phyloP scores from a whole-genome alignment of 1,140 invertebrate species.

The Bombus soroeensis region DNA sequence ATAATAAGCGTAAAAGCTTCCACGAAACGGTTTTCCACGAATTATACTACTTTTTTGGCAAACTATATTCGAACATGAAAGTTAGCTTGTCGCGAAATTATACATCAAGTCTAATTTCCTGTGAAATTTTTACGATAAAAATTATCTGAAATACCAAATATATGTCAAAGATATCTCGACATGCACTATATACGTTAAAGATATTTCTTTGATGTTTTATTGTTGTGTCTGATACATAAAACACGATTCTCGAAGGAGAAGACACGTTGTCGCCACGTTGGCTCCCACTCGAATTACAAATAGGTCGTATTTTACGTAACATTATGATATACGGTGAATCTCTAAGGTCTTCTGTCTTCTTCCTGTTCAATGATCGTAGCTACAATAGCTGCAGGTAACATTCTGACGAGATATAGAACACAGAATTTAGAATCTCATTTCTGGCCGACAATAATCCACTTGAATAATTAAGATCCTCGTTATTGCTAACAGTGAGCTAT shows the following conservation, averaged over 20 bases:
- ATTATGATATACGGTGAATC: background rate
- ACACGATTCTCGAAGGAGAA: background rate
- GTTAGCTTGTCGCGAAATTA: background rate
- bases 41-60: background rate
- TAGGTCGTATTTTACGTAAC: background rate
- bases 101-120: no score
- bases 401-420: background rate
- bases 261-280: background rate
- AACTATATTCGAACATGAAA: background rate
- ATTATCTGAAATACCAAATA: background rate
- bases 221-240: no score
- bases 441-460: background rate
- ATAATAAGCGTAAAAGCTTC: background rate
- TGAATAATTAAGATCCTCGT: slow-evolving; percentile 35
- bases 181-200: background rate
- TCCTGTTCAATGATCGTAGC: no score
- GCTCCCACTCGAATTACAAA: slow-evolving; percentile 32
- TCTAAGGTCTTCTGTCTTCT: background rate
- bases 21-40: background rate
- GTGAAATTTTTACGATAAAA: background rate
- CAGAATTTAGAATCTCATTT: background rate
- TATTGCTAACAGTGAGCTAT: background rate
- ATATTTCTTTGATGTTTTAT: background rate
- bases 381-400: background rate
- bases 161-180: background rate